Base-by-base conservation (phyloP, 2,113 vertebrate genomes). In the Chionis minor region DNA sequence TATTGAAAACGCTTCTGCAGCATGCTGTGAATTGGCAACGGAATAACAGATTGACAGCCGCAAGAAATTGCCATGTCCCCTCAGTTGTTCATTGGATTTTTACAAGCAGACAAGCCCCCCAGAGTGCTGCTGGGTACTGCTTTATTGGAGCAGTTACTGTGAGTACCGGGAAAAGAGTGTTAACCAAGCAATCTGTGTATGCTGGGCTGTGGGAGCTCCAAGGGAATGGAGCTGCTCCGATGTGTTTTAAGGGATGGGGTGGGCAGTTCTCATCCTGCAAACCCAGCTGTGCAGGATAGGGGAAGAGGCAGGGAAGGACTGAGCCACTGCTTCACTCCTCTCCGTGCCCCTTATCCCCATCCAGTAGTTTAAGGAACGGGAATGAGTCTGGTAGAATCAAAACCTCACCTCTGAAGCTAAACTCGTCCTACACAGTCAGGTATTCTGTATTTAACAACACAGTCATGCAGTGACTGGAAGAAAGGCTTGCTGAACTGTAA, bases 41-140 rank as follows among this genome's bases (percentile, higher is more conserved):
- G 89, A 95, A 74, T 91, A 97, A 92, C 72, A 93, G 92, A 96
- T 44, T 96, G 94, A 94, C 92, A 95, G 88, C 88, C 26, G 11
- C 47, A 96, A 97, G 62, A 78, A 96, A 96, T 72, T 92, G 70
- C 95, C 33, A 6, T 21, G 32, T 95, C 73, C 80, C 54, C 49
- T 96, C 88, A 97, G 71, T 84, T 61, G 78, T 70, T 81, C 62
- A 69, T 21, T 88, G 94, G 33, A 73, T 93, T 97, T 96, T 96
- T 94, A 87, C 71, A 95, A 94, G 75, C 51, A 93, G 96, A 97
- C 63, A 40, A 96, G 84, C 49, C 61, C 91, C 75, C 75, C 56
- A 90, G 86, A 91, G 96, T 78, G 54, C 62, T 95, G 8, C 74
- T 72, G 86, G 86, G 63, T 86, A 81, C 81, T 89, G 67, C 61